Conservation (phyloP, 2,797 vertebrate genomes). For the Thaleichthys pacificus region DNA sequence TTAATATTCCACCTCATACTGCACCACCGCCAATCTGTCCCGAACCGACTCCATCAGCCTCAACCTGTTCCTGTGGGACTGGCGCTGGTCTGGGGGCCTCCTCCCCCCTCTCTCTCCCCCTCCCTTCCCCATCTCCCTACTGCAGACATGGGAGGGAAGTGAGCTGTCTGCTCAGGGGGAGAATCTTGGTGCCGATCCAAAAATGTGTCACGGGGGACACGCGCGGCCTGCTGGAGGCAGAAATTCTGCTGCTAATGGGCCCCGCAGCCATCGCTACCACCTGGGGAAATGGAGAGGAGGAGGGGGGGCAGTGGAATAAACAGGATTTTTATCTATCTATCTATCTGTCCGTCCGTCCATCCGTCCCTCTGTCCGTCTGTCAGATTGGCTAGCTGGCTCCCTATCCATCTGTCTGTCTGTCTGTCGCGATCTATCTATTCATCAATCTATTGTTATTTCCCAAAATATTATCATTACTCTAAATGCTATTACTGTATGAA, state of each 20-base stretch:
- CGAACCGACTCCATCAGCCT: conserved; percentile 63
- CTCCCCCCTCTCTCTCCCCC: not conserved
- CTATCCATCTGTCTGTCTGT: conserved; percentile 1
- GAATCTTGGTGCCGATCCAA: conserved; percentile 81
- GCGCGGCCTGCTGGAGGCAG: conserved; percentile 83
- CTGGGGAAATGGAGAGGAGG: conserved; percentile 74
- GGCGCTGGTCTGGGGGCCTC: conserved; percentile 57
- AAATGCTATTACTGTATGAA: no score
- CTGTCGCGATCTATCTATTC: conserved; percentile 5
- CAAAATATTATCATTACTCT: no score
- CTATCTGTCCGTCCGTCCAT: no score
- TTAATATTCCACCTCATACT: conserved; percentile 70
- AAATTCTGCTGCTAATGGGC: conserved; percentile 81
- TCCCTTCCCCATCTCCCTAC: conserved; percentile 13
- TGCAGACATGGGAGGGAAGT: conserved; percentile 69
- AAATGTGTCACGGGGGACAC: conserved; percentile 82
- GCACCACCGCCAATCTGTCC: conserved; percentile 73
- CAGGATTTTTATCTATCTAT: conserved; percentile 4
- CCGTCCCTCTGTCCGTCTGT: not conserved
- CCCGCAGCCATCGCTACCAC: conserved; percentile 79
- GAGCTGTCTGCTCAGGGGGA: conserved; percentile 75
- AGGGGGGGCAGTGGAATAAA: not conserved
- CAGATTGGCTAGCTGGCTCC: not conserved
- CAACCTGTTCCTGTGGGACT: conserved; percentile 73
- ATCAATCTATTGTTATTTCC: conserved; percentile 1